A percentile compares a stretch with the other conserved stretches of the same genome.
Evolutionary conservation across 2,888 invertebrate genomes (phyloP).

Genomic region (Noctua janthe): DNA sequence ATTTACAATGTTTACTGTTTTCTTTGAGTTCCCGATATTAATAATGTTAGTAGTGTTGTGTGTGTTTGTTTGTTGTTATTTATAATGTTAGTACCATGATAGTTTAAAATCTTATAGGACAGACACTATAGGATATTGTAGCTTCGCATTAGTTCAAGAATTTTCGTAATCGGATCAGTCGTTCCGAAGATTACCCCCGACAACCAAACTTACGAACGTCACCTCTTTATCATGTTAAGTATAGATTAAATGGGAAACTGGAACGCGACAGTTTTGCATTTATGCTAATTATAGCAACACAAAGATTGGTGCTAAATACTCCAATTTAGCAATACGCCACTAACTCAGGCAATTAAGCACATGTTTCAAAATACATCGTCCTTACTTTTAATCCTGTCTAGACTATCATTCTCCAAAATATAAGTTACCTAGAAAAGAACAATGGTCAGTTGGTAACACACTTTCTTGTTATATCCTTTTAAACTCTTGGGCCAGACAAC

Average conservation of each 20-base stretch:
- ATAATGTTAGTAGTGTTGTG: no score
- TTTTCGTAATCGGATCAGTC: no score
- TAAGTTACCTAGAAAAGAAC: slow-evolving; percentile 16
- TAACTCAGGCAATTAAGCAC: slow-evolving; percentile 5
- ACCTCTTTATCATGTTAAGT: no score
- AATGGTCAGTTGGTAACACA: background rate
- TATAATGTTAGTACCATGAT: no score
- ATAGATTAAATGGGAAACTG: background rate
- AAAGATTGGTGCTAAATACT: background rate
- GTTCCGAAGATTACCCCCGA: no score
- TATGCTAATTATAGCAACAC: slow-evolving; percentile 3
- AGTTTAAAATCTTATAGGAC: no score
- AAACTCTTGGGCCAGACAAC: slow-evolving; percentile 14
- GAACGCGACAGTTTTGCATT: background rate
- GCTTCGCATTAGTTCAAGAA: no score
- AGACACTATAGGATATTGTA: no score
- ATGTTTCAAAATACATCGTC: background rate
- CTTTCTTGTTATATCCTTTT: slow-evolving; percentile 20
- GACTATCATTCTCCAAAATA: slow-evolving; percentile 1
- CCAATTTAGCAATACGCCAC: slow-evolving; percentile 1
- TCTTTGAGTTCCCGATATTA: no score
- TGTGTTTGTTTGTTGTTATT: no score
- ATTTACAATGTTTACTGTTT: no score
- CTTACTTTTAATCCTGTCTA: slow-evolving; percentile 1
- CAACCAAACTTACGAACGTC: no score